Base-by-base conservation (phyloP, 2,888 invertebrate genomes). In the Elmis aenea region DNA sequence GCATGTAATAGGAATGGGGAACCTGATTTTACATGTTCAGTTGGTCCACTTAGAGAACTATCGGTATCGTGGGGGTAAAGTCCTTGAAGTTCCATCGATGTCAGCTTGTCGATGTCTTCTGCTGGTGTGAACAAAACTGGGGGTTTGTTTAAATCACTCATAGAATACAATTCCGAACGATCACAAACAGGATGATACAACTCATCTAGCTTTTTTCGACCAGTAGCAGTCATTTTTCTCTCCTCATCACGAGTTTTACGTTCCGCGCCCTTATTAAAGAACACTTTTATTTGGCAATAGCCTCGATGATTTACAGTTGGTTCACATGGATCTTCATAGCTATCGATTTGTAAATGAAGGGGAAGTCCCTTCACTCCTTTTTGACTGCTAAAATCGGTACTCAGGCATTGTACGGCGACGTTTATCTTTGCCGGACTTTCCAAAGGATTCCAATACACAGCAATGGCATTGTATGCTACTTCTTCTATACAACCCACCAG, bases 221-320 rank as follows among this genome's bases (percentile, higher is more conserved):
- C 91, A 21, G 90, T 90, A 9, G 90, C 90, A 12, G 91, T 88
- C 85, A 93, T 85, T 77, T 93, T 93, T 60, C 94, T 78, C 67
- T 99, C 97, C 71, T 99, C 97, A 65, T 99, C 97, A 48, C 97
- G 78, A 31, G 96, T 94, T 75, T 99, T 99, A 58, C 97, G 80
- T 71, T 99, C 97, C 48, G 97, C 97, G 59, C 97, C 97, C 95
- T 99, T 99, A 82, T 99, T 97, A 83, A 97, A 99, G 77, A 99
- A 99, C 51, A 97, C 95, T 81, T 99, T 99, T 62, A 99, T 95
- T 81, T 99, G 97, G 73, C 95, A 94, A 73, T 96, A 99, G 59
- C 91, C 97, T 64, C 97, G 83, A 72, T 97, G 95, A 61, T 85
- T 88, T 34, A 91, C 80, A 67, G 81, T 82, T 40, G 88, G 80